Evolutionary conservation across 53 echinoderm and acorn worm genomes (phyloP), one percentile per base, ranked within the genome.

Genomic region (Holothuria leucospilota): DNA sequence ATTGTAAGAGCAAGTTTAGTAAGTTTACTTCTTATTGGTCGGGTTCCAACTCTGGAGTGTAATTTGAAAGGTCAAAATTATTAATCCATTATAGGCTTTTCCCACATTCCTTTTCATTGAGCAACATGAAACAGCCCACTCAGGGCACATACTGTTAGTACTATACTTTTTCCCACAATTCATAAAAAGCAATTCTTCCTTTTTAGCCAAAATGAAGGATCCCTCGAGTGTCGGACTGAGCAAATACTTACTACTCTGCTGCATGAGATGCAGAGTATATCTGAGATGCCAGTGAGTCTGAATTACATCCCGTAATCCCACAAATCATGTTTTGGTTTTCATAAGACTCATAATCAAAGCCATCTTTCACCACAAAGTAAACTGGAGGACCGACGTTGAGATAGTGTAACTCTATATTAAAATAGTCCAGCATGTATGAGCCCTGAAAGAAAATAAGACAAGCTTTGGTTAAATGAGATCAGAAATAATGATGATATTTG

Each of bases 401-500:
- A 40, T 91, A 86, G 26, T 81, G 65, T 5, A 85, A 59, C 30
- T 91, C 86, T 30, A 91, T 87, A 14, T 89, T 90, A 73, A 99
- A 99, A 82, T 95, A 95, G 42, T 93, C 78, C 29, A 99, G 81
- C 94, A 99, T 94, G 88, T 99, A 99, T 41, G 99, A 99, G 71
- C 90, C 95, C 95, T 96, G 88, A 26, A 68, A 29, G 74, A 29
- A 69, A 34, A 40, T 62, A 25, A 29, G 39, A 82, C 25, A 87
- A 28, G 64, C 34, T 11, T 1, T 38, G 28, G 1, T 30, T 27
- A 29, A 80, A 42, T 49, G 26, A 49, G 20, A 20, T 27, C 15
- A 34, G 34, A 29, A 26, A 29, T 28, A 13, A 29, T n/a, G n/a
- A n/a, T 2, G 6, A 59, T 52, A 80, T 52, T 49, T 80, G 15